Evolutionary conservation across 2,113 vertebrate species (phyloP), one percentile per base, ranked within the genome.

Genomic region (Nibea coibor): DNA sequence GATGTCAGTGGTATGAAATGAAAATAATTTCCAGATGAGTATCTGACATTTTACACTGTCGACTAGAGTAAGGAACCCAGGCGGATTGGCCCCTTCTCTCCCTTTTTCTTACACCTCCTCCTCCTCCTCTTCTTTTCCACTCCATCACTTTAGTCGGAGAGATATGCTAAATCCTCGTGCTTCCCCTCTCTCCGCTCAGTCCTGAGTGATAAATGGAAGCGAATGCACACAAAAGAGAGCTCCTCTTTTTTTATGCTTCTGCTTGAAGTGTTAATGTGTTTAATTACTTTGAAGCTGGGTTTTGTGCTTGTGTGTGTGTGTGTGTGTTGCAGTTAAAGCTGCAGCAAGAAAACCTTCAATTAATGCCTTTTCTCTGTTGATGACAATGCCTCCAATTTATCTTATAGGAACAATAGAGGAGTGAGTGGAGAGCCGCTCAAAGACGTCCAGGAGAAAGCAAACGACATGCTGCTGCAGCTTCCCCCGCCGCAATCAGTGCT

Each of bases 21-120:
- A 91, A 95, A 94, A 94, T 94, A 74, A 94, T 94, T 94, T 93
- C 82, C 88, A 94, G 91, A 94, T 94, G 92, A 93, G 84, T 93
- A 94, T 94, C 92, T 93, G 93, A 92, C 91, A 92, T 91, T 93
- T 92, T 83, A 85, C 76, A 70, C 92, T 75, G 76, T 85, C 78
- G 75, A 84, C 83, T 81, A 26, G 76, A 83, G 92, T 89, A 92
- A 90, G 90, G 89, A 89, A 81, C 78, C 76, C 57, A 14, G 72
- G 82, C 74, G 58, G 78, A 68, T 64, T 72, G 87, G 63, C 75
- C 74, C 65, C n/a, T 56, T 43, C 54, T 43, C 47, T 53, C 71
- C 50, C 22, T 59, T 11, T 56, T 56, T 28, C 14, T 8, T 26
- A 22, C 65, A 20, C 51, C 24, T 53, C 48, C 19, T 56, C 65